These are phyloP conservation scores for Halyomorpha halys DNA, from an alignment of 1,140 invertebrate genomes.

Conservation along the genomic window DNA sequence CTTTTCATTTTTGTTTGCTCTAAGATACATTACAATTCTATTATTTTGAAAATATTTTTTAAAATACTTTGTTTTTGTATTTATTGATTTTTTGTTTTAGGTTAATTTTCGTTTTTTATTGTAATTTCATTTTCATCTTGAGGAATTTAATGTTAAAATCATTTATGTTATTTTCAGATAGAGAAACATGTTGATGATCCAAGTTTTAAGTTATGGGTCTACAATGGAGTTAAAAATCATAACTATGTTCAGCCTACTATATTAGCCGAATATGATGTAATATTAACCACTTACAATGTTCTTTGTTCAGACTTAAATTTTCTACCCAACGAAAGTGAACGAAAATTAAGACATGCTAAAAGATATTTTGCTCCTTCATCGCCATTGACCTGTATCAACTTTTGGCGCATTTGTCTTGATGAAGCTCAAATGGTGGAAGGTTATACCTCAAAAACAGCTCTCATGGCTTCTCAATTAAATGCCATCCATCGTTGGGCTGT, in stretches of 20 bases:
- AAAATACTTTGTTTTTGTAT: no score
- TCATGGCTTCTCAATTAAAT: conserved; percentile 50
- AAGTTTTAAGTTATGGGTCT: conserved; percentile 46
- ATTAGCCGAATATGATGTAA: conserved; percentile 57
- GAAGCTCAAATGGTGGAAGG: conserved; percentile 73
- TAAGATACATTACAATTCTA: no score
- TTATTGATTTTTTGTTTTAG: no score
- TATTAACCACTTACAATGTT: conserved; percentile 57
- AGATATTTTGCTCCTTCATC: conserved; percentile 48
- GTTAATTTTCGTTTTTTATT: not conserved
- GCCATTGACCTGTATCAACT: conserved; percentile 55
- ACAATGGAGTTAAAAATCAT: conserved; percentile 42
- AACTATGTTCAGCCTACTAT: conserved; percentile 54
- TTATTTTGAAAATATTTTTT: no score
- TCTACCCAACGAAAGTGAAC: conserved; percentile 36
- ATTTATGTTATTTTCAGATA: conserved; percentile 37
- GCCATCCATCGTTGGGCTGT: conserved; percentile 64
- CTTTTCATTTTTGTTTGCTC: no score
- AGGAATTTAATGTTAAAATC: not conserved
- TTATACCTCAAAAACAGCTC: conserved; percentile 37
- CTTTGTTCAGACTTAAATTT: conserved; percentile 47
- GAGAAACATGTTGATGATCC: conserved; percentile 48
- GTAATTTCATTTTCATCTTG: not conserved
- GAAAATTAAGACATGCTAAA: conserved; percentile 39
- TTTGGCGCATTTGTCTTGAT: conserved; percentile 71